These are phyloP conservation scores for Python bivittatus DNA, from an alignment of 2,113 vertebrate species.

Conservation along the genomic window DNA sequence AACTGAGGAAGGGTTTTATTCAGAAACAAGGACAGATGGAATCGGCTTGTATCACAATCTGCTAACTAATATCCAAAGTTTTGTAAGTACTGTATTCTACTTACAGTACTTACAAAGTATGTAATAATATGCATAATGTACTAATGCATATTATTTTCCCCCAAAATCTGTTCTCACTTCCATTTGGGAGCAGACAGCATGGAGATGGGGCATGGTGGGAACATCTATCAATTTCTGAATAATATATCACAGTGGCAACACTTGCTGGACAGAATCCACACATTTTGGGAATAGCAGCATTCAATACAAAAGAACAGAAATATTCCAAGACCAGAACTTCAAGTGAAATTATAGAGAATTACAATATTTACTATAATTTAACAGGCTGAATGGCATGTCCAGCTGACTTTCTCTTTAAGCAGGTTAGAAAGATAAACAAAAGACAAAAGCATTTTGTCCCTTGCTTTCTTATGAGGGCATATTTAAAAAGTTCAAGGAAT, in stretches of 20 bases:
- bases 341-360: not conserved
- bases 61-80: not conserved
- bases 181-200: not conserved
- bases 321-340: not conserved
- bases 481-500: not conserved
- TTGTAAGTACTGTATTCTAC: not conserved
- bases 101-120: too few species aligned
- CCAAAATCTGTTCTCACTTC: not conserved
- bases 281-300: not conserved
- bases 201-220: not conserved
- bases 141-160: not conserved
- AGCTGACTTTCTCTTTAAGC: not conserved
- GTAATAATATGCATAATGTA: too few species aligned
- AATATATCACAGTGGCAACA: slow-evolving; percentile 6
- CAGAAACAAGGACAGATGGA: not conserved
- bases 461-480: not conserved
- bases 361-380: not conserved
- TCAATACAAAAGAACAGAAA: not conserved
- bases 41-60: not conserved
- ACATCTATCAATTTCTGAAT: slow-evolving; percentile 13
- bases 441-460: not conserved
- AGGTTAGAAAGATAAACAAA: not conserved
- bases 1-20: not conserved
- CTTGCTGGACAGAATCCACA: not conserved
- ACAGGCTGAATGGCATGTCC: not conserved